A percentile compares a stretch with the other conserved stretches of the same genome.
These are phyloP conservation scores for Stichodactyla mertensii DNA, from an alignment of 64 coral and sea anemone genomes.

Conservation along the genomic window DNA sequence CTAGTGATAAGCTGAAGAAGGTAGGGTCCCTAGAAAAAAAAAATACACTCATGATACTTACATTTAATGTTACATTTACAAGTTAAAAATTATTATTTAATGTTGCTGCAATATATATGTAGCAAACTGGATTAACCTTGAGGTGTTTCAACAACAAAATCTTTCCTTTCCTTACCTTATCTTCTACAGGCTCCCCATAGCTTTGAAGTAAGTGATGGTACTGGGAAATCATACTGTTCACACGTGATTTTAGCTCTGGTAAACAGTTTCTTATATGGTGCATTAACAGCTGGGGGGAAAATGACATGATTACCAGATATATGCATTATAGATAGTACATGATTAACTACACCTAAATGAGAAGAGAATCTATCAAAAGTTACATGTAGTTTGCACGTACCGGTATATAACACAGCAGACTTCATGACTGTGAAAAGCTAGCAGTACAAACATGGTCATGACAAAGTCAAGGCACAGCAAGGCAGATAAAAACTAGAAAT, in stretches of 20 bases:
- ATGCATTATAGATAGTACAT: background rate
- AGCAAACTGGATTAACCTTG: no score
- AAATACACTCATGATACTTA: background rate
- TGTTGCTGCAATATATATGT: no score
- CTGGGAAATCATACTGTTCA: slow-evolving; percentile 92
- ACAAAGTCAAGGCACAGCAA: no score
- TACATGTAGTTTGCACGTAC: no score
- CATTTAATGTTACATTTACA: no score
- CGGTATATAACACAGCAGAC: no score
- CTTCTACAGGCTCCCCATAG: slow-evolving; percentile 91
- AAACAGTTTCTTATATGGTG: slow-evolving; percentile 97
- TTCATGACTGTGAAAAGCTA: no score
- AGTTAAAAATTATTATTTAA: no score
- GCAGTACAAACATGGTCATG: no score
- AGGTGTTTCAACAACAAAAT: background rate
- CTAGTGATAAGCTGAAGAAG: slow-evolving; percentile 88
- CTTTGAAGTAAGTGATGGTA: slow-evolving; percentile 86
- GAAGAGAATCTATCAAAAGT: no score
- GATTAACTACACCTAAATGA: no score
- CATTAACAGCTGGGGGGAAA: slow-evolving; percentile 71
- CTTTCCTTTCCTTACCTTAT: slow-evolving; percentile 66
- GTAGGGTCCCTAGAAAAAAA: slow-evolving; percentile 63
- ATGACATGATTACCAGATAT: background rate
- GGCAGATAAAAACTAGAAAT: no score
- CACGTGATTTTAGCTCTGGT: slow-evolving; percentile 91